Conservation (phyloP, 1,140 invertebrate genomes). For the Eurosta solidaginis region DNA sequence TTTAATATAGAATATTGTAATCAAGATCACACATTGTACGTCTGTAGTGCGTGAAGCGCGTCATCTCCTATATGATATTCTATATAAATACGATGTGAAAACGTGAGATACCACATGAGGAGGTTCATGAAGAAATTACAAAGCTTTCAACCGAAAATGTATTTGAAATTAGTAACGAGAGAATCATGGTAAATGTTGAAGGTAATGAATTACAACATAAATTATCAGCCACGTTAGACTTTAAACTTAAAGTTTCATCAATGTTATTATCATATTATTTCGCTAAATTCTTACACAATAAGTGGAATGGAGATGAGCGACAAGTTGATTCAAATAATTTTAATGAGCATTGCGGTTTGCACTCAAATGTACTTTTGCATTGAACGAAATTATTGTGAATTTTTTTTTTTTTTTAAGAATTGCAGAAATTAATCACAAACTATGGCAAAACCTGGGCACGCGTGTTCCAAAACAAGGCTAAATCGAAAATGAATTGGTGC, state of each 20-base stretch:
- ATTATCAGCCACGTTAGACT: slow-evolving; percentile 62
- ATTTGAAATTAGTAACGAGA: slow-evolving; percentile 37
- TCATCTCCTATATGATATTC: slow-evolving; percentile 63
- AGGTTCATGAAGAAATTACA: slow-evolving; percentile 62
- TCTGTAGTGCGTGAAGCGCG: slow-evolving; percentile 66
- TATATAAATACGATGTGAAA: slow-evolving; percentile 62
- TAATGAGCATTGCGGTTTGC: slow-evolving; percentile 50
- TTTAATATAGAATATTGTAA: slow-evolving; percentile 64
- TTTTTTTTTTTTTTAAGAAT: slow-evolving; percentile 56
- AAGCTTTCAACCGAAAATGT: slow-evolving; percentile 61
- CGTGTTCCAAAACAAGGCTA: slow-evolving; percentile 50
- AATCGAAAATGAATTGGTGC: slow-evolving; percentile 54
- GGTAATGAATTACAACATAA: slow-evolving; percentile 63
- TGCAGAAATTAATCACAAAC: slow-evolving; percentile 55
- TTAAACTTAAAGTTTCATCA: slow-evolving; percentile 44
- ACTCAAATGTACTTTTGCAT: slow-evolving; percentile 65
- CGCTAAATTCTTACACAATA: slow-evolving; percentile 48
- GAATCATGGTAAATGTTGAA: slow-evolving; percentile 57
- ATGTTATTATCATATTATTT: slow-evolving; percentile 46
- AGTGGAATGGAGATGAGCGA: slow-evolving; percentile 44
- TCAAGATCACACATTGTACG: slow-evolving; percentile 68
- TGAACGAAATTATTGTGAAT: slow-evolving; percentile 47
- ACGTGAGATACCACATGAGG: slow-evolving; percentile 52
- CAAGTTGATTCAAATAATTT: slow-evolving; percentile 46
- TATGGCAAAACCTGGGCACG: slow-evolving; percentile 53